phyloP scores from a whole-genome alignment of 2,113 vertebrate species.

The Platichthys stellatus region DNA sequence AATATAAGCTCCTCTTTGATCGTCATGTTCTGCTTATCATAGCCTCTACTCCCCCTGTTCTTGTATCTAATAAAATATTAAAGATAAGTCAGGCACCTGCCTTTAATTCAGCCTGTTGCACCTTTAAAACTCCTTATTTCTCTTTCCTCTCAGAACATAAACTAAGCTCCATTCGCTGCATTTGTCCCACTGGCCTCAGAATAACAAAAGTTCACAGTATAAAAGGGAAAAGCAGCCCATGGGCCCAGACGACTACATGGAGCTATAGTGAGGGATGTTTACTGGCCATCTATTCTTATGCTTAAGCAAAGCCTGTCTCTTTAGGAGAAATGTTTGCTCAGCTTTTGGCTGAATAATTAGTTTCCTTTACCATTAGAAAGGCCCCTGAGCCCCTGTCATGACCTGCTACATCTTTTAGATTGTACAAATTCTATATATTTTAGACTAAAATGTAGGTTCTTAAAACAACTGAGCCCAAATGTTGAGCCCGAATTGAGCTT shows the following conservation, averaged over 20 bases:
- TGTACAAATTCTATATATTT: background rate
- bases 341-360: conserved; percentile 70
- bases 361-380: conserved; percentile 71
- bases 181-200: conserved; percentile 26
- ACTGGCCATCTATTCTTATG: conserved; percentile 68
- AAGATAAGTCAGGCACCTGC: background rate
- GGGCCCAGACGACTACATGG: conserved; percentile 44
- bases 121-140: background rate
- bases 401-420: conserved; percentile 41
- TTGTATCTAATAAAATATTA: background rate
- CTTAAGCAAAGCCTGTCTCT: conserved; percentile 54
- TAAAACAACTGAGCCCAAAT: background rate
- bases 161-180: background rate
- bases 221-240: conserved; percentile 45
- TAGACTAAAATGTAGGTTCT: background rate
- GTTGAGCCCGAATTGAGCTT: background rate
- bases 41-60: background rate
- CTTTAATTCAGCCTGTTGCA: conserved; percentile 3
- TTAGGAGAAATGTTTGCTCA: conserved; percentile 69
- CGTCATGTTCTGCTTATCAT: background rate
- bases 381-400: conserved; percentile 6
- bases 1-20: too few relatives aligned
- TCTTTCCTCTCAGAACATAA: conserved; percentile 8
- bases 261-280: conserved; percentile 57
- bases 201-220: conserved; percentile 55